Base-by-base conservation (phyloP, 2,888 invertebrate species). In the Conistra vaccinii region DNA sequence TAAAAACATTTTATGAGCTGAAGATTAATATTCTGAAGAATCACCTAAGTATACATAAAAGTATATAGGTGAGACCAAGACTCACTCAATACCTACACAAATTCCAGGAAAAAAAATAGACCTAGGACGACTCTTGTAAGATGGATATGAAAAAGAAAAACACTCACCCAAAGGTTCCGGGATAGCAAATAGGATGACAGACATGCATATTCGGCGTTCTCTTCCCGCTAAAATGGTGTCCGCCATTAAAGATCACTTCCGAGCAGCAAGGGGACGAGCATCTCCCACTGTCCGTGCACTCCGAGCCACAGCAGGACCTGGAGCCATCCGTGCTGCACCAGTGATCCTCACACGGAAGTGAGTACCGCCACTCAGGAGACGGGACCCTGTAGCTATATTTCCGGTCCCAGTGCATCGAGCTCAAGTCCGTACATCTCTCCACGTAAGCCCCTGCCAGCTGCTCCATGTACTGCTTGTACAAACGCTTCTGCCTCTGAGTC, bases 241-340 rank as follows among this genome's bases (percentile, higher is more conserved):
- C 96, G 3, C 96, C 96, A 82, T 96, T 96, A 90, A 97, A 96
- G 85, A 97, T 96, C 85, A 96, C 96, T 83, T 97, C 96, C 29
- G 96, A 96, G 76, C 96, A 97, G 87, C 96, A 97, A 0, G 96
- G 95, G 0, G 96, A 96, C 9, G 96, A 96, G 80, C 95, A 96
- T 39, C 95, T 85, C 1, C 96, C 96, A 68, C 96, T 96, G 78
- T 96, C 96, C 12, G 93, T 88, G 69, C 94, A 95, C 66, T 95
- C 95, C 5, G 95, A 93, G 17, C 92, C 91, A 69, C 93, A 94
- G 80, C 91, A 95, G 7, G 94, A 93, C 66, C 92, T 84, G 0
- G 94, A 91, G 2, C 91, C 93, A 48, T 94, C 94, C 20, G 92
- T 90, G 55, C 91, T 92, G 80, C 90, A 93, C 92, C 94, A 94